Conservation (phyloP, 2,113 vertebrate genomes). For the Isichthys henryi region DNA sequence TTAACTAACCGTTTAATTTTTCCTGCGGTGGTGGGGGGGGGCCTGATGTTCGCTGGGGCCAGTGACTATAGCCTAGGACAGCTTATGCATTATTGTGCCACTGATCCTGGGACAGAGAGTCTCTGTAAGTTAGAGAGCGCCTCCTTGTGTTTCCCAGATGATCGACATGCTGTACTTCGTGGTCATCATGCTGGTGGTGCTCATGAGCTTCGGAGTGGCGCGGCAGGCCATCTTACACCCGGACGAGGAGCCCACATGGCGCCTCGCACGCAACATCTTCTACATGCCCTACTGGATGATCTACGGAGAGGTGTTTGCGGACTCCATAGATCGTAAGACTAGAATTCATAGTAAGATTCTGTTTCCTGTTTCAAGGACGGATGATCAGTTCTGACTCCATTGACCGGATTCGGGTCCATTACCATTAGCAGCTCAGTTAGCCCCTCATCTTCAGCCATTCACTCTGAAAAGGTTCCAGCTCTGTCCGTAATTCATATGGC, state of each 20-base stretch:
- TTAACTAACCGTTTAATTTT: neutral
- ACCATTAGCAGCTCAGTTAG: neutral
- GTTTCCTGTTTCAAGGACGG: constrained; percentile 86
- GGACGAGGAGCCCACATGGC: constrained; percentile 94
- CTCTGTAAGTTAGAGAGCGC: neutral
- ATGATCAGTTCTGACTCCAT: constrained; percentile 58
- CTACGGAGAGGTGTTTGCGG: constrained; percentile 98
- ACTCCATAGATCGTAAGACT: constrained; percentile 99
- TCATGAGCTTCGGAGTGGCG: constrained; percentile 97
- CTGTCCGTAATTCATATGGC: constrained; percentile 21
- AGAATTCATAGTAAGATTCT: constrained; percentile 99
- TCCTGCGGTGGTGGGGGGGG: neutral
- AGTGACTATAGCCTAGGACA: neutral
- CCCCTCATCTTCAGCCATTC: neutral
- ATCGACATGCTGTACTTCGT: constrained; percentile 99
- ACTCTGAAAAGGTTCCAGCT: neutral
- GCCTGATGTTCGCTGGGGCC: neutral
- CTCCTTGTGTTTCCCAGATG: constrained; percentile 68
- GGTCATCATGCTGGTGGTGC: constrained; percentile 96
- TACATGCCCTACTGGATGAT: constrained; percentile 99
- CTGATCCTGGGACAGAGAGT: neutral
- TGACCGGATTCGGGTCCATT: neutral
- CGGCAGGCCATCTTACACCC: constrained; percentile 95
- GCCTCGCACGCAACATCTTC: constrained; percentile 96
- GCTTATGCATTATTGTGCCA: neutral